phyloP scores from a whole-genome alignment of 2,888 invertebrate species.

The Hydrotaea diabolus region DNA sequence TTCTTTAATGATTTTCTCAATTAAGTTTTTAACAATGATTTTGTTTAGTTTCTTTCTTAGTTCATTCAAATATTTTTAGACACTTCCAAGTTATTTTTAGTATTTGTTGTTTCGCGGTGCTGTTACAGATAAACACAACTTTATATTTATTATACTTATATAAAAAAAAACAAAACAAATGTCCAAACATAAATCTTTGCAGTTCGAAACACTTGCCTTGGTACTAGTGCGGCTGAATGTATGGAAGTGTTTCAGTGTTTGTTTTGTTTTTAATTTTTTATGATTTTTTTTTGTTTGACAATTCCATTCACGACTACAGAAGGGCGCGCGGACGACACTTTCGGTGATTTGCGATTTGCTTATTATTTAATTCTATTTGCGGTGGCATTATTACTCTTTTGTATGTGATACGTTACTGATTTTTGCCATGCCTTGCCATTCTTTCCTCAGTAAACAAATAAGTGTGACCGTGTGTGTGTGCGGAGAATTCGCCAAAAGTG shows the following conservation, averaged over 20 bases:
- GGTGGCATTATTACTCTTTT: slow-evolving; percentile 5
- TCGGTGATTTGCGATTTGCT: not conserved
- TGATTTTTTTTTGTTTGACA: not conserved
- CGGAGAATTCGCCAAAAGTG: not conserved
- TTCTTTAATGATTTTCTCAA: not conserved
- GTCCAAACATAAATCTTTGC: not conserved
- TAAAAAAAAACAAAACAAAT: slow-evolving; percentile 1
- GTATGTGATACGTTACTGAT: slow-evolving; percentile 3
- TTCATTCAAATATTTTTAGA: not conserved
- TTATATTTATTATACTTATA: slow-evolving; percentile 3
- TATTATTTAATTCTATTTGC: slow-evolving; percentile 13
- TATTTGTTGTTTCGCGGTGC: not conserved
- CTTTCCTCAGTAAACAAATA: slow-evolving; percentile 19
- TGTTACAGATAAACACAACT: not conserved
- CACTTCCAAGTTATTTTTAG: slow-evolving; percentile 3
- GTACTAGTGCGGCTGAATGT: not conserved
- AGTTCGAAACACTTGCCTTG: not conserved
- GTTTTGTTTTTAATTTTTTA: not conserved
- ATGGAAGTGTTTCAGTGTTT: not conserved
- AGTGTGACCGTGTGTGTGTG: not conserved
- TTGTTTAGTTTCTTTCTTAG: not conserved
- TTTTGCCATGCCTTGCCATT: not conserved
- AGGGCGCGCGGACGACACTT: not conserved
- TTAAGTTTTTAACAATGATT: not conserved
- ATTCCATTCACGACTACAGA: not conserved